Evolutionary conservation across 2,113 vertebrate species (phyloP), one percentile per base, ranked within the genome.

Genomic region (Phrynocephalus versicolor): DNA sequence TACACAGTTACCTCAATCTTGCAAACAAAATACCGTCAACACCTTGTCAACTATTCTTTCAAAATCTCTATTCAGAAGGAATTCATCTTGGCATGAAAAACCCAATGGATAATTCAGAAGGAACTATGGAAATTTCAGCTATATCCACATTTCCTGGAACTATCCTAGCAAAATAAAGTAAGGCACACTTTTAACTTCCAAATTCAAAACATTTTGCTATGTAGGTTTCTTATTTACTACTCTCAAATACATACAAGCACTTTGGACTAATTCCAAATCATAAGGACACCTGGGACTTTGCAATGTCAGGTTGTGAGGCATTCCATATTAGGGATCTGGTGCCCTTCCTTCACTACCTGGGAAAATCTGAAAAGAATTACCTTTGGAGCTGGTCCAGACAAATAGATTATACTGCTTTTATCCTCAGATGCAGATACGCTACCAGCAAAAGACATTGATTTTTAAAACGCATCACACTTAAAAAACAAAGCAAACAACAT

Each of bases 61-160:
- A 93, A 91, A 95, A 80, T 93, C 94, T 94, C 86, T 83, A 84
- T 71, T 74, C 62, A 88, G 87, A 93, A 86, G 78, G 75, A 83
- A 83, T 0, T 83, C 86, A 92, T 86, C 84, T 72, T 79, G 21
- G 7, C 35, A n/a, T 37, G 60, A 80, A 87, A 88, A 87, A 90
- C 84, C 1, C 10, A 87, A 83, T 72, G 74, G 62, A 15, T 71
- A 41, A 37, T n/a, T 25, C 71, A 79, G 16, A 79, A 60, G 88
- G 8, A 84, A 15, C 18, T 3, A 23, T 7, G 30, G 58, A 62
- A 57, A 27, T 55, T 2, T 58, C 51, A 60, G 41, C 35, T 45
- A 19, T 0, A 1, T n/a, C 5, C 79, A 65, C 87, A 57, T 85
- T 81, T 57, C 87, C 86, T 93, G 33, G 8, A 55, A 79, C 89